Percentiles rank a stretch among this genome's conserved stretches.
Conservation (phyloP, 2,113 vertebrate species). For the Syngnathus typhle region DNA sequence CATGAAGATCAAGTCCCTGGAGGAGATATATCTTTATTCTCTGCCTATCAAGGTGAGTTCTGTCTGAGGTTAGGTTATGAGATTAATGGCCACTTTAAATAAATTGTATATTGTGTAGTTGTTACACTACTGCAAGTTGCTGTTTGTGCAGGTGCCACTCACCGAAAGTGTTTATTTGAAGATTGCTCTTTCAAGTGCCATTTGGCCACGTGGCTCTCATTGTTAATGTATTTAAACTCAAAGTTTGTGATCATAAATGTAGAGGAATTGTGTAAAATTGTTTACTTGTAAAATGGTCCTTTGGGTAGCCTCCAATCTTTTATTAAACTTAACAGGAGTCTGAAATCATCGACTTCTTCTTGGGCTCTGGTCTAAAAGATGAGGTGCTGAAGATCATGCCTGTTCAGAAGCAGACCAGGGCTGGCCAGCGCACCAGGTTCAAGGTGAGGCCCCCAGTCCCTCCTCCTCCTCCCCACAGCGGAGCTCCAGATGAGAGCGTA, state of each 20-base stretch:
- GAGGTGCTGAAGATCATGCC: conserved; percentile 99
- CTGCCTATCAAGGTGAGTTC: conserved; percentile 87
- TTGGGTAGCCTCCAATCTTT: too few relatives aligned
- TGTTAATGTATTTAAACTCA: too few relatives aligned
- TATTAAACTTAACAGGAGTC: conserved; percentile 76
- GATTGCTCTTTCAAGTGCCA: too few relatives aligned
- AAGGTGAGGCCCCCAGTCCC: conserved; percentile 72
- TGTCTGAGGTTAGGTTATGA: background rate
- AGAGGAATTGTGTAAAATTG: too few relatives aligned
- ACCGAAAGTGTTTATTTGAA: too few relatives aligned
- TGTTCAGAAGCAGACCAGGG: conserved; percentile 96
- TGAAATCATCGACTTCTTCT: conserved; percentile 96
- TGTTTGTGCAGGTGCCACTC: too few relatives aligned
- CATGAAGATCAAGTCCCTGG: conserved; percentile 97
- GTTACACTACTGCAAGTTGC: too few relatives aligned
- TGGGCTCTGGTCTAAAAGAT: conserved; percentile 90
- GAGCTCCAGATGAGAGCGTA: background rate
- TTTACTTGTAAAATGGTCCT: too few relatives aligned
- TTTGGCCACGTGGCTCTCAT: too few relatives aligned
- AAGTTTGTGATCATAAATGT: too few relatives aligned
- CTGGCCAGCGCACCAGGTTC: conserved; percentile 95
- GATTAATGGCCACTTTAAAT: background rate
- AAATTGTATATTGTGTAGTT: too few relatives aligned
- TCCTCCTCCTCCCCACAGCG: rapidly evolving
- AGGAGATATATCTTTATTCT: conserved; percentile 96